A percentile compares a stretch with the other conserved stretches of the same genome.
Conservation (phyloP, 2,888 invertebrate genomes). For the Acanthoscelides obtectus region DNA sequence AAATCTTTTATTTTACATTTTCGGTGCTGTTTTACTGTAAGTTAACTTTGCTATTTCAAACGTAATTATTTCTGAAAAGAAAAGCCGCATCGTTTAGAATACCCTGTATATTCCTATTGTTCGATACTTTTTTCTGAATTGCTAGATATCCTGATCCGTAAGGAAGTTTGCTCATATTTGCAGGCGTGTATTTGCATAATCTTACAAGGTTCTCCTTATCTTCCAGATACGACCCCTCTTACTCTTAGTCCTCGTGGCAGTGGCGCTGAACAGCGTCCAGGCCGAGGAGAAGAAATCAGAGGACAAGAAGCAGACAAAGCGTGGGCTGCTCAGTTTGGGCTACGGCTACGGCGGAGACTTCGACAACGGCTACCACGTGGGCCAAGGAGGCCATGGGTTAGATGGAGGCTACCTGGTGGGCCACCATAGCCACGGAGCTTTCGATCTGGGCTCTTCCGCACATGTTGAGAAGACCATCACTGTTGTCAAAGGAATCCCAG, state of each 20-base stretch:
- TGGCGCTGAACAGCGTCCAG: conserved; percentile 58
- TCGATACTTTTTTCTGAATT: too few species aligned
- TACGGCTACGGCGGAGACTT: conserved; percentile 77
- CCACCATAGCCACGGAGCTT: conserved; percentile 23
- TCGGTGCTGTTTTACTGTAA: too few species aligned
- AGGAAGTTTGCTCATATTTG: too few species aligned
- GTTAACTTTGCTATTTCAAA: too few species aligned
- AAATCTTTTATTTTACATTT: too few species aligned
- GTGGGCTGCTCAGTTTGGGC: conserved; percentile 73
- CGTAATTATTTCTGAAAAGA: too few species aligned
- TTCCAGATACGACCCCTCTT: neutral
- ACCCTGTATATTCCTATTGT: too few species aligned
- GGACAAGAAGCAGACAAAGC: conserved; percentile 78
- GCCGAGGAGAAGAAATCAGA: conserved; percentile 55
- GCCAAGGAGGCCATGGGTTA: conserved; percentile 52
- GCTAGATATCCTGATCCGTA: too few species aligned
- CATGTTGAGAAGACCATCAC: conserved; percentile 62
- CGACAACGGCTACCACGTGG: conserved; percentile 65
- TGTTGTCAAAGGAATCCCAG: conserved; percentile 60
- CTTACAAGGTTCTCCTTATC: neutral
- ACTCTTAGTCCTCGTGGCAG: conserved; percentile 64
- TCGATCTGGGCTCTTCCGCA: conserved; percentile 44
- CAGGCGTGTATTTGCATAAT: too few species aligned
- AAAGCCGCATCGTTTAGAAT: too few species aligned
- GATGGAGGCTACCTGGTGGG: conserved; percentile 25